Evolutionary conservation across 2,113 vertebrate species (phyloP).

Genomic region (Melospiza melodia): DNA sequence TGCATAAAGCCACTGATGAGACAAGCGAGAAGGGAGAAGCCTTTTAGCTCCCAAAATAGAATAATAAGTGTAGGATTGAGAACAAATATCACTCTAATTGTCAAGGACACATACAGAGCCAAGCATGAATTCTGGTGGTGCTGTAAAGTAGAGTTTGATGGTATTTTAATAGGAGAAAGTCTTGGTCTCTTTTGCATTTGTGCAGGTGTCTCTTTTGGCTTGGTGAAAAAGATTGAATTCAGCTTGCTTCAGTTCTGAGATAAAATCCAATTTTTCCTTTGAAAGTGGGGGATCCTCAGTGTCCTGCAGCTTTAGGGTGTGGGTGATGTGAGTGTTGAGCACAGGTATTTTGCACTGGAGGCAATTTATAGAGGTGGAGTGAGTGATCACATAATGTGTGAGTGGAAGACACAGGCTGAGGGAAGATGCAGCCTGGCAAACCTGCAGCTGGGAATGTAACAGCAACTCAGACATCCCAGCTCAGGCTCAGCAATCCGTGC

Average conservation of each 20-base stretch:
- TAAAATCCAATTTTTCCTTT: not conserved
- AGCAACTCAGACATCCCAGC: not conserved
- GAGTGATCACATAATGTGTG: fast-evolving
- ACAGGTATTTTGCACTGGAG: not conserved
- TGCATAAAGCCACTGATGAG: not conserved
- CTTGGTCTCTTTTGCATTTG: not conserved
- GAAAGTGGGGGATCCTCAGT: not conserved
- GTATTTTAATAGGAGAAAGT: not conserved
- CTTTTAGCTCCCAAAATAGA: slow-evolving; percentile 21
- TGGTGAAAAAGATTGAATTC: not conserved
- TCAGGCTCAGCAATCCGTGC: not conserved
- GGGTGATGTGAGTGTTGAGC: not conserved
- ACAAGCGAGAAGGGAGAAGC: not conserved
- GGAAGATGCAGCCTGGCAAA: not conserved
- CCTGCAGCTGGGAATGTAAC: not conserved
- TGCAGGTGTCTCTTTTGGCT: not conserved
- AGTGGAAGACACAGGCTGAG: not conserved
- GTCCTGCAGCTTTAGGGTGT: not conserved
- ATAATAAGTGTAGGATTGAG: not conserved
- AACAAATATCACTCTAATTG: not conserved
- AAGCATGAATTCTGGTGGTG: not conserved
- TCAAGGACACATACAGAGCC: not conserved
- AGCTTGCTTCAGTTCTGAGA: not conserved
- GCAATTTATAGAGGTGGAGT: not conserved
- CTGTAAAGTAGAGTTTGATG: not conserved